Conservation (phyloP, 1,140 invertebrate genomes). For the Solen grandis region DNA sequence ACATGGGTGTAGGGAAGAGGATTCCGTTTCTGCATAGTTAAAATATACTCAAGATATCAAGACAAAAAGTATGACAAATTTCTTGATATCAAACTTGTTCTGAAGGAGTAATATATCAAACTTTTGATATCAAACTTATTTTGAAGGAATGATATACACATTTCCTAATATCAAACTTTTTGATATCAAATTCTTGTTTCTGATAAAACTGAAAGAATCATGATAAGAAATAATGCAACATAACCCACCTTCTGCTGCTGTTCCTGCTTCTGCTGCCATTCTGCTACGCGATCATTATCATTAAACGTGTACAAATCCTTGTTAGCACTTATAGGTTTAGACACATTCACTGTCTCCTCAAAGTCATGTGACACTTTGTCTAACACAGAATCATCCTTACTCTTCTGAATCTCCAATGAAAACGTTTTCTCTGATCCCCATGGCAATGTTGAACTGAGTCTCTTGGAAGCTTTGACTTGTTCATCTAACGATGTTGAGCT, state of each 20-base stretch:
- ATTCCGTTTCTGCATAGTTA: too few species aligned
- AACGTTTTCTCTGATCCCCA: constrained; percentile 14
- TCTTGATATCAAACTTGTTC: too few species aligned
- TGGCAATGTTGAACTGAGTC: constrained; percentile 51
- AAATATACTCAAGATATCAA: too few species aligned
- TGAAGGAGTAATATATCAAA: too few species aligned
- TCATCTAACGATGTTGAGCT: background rate
- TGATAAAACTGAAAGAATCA: too few species aligned
- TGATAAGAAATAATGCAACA: too few species aligned
- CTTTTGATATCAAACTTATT: too few species aligned
- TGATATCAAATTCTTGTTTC: too few species aligned
- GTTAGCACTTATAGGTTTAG: constrained; percentile 30
- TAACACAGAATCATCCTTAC: constrained; percentile 53
- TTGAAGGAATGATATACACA: too few species aligned
- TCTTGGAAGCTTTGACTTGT: constrained; percentile 20
- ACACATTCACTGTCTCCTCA: constrained; percentile 28
- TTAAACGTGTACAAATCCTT: constrained; percentile 49
- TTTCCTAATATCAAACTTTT: too few species aligned
- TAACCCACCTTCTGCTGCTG: constrained; percentile 60
- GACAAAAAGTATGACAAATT: too few species aligned
- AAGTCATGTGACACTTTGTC: constrained; percentile 46
- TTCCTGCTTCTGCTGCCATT: constrained; percentile 83
- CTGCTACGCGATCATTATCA: constrained; percentile 86
- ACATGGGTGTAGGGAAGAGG: too few species aligned
- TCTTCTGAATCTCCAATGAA: constrained; percentile 10